Percentiles rank a stretch among this genome's conserved stretches.
phyloP scores from a whole-genome alignment of 1,140 invertebrate genomes.

The Eumeta japonica region DNA sequence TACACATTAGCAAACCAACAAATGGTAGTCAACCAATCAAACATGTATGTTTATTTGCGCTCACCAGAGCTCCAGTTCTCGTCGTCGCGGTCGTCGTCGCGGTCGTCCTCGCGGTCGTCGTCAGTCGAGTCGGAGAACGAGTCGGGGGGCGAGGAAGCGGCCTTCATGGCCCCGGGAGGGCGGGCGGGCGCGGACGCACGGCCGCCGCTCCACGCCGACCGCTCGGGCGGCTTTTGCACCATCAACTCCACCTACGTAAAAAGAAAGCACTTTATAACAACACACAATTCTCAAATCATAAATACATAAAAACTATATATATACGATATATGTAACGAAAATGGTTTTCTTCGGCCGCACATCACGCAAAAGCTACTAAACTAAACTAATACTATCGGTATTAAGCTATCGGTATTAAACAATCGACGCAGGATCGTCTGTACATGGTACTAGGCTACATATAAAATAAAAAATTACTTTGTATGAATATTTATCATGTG shows the following conservation, averaged over 20 bases:
- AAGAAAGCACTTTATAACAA: not conserved
- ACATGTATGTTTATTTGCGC: conserved; percentile 49
- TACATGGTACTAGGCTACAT: no score
- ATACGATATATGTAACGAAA: no score
- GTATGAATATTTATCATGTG: no score
- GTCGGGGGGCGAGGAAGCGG: no score
- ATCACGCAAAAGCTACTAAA: no score
- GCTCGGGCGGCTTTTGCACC: conserved; percentile 42
- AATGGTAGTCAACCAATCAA: conserved; percentile 27
- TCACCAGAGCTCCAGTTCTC: conserved; percentile 75
- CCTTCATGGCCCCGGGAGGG: no score
- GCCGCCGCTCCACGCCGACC: conserved; percentile 46
- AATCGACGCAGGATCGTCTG: no score
- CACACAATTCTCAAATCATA: conserved; percentile 4
- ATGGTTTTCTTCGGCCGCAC: no score
- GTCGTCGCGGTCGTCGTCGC: conserved; percentile 62
- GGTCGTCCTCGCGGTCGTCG: conserved; percentile 61
- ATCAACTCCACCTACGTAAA: conserved; percentile 50
- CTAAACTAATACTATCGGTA: no score
- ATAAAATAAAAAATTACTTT: no score
- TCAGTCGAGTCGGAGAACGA: conserved; percentile 38
- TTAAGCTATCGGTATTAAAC: no score
- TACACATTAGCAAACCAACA: conserved; percentile 52
- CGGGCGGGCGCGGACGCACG: conserved; percentile 32
- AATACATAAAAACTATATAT: not conserved